Percentiles rank a stretch among this genome's conserved stretches.
Conservation (phyloP, 2,888 invertebrate species). For the Oconnorella tubifera region DNA sequence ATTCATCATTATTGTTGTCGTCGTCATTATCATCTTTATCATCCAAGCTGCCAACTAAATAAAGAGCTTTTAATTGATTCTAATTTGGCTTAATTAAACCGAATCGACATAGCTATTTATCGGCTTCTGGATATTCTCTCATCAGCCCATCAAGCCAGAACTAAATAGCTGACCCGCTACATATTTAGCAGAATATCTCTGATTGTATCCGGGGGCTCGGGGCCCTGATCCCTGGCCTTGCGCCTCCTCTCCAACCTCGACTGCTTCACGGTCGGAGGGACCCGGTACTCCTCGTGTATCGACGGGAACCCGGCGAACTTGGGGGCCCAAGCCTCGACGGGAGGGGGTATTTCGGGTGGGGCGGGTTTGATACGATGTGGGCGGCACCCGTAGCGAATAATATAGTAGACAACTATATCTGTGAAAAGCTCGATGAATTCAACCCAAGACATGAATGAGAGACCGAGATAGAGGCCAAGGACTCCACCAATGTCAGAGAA, state of each 20-base stretch:
- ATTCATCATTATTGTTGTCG: no score
- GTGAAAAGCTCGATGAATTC: constrained; percentile 23
- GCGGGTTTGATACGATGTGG: not conserved
- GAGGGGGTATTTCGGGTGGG: not conserved
- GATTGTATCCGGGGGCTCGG: constrained; percentile 9
- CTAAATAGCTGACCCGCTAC: no score
- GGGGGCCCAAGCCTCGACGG: constrained; percentile 1
- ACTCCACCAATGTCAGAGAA: constrained; percentile 27
- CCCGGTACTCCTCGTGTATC: not conserved
- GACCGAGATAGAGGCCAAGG: constrained; percentile 24
- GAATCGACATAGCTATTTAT: no score
- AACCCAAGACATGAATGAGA: constrained; percentile 24
- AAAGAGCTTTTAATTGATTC: no score
- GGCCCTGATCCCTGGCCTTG: not conserved
- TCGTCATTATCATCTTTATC: no score
- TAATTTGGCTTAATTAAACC: no score
- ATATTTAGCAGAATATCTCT: constrained; percentile 11
- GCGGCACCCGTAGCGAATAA: constrained; percentile 3
- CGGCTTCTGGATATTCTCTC: no score
- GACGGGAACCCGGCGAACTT: not conserved
- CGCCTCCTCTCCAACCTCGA: not conserved
- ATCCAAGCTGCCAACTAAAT: no score
- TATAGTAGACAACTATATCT: constrained; percentile 17
- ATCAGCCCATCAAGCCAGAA: no score
- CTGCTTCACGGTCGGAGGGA: not conserved